Conservation (phyloP, 2,888 invertebrate genomes). For the Pardosa pseudoannulata region DNA sequence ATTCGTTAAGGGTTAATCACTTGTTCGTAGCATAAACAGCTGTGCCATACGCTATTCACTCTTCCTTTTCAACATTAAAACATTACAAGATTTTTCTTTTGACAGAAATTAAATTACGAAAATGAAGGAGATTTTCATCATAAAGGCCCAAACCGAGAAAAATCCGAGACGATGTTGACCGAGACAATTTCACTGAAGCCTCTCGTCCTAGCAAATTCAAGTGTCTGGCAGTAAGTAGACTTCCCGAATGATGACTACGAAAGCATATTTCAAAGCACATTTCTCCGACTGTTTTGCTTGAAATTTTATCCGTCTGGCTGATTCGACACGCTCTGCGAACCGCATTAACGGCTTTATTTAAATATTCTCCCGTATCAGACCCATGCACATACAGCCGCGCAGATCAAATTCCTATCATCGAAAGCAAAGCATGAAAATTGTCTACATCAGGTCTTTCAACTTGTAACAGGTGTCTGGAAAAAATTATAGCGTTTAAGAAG, state of each 20-base stretch:
- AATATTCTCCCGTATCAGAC: not conserved
- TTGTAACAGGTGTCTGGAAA: not conserved
- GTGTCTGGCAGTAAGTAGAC: not conserved
- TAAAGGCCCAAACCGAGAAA: too few species aligned
- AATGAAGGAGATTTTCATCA: too few species aligned
- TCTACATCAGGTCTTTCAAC: not conserved
- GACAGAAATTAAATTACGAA: too few species aligned
- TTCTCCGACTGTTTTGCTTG: slow-evolving; percentile 25
- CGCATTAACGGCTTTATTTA: not conserved
- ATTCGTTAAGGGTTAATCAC: too few species aligned
- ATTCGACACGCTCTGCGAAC: slow-evolving; percentile 23
- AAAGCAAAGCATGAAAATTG: not conserved
- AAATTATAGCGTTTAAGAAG: too few species aligned
- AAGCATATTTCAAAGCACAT: slow-evolving; percentile 19
- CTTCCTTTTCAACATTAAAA: too few species aligned
- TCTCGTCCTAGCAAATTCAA: not conserved
- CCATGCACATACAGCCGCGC: not conserved
- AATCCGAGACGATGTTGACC: too few species aligned
- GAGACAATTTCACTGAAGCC: too few species aligned
- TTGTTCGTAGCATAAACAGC: too few species aligned
- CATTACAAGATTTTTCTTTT: too few species aligned
- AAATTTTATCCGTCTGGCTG: slow-evolving; percentile 38
- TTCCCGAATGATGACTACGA: not conserved
- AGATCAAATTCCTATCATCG: not conserved
- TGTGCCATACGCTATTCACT: too few species aligned